A percentile compares a stretch with the other conserved stretches of the same genome.
Evolutionary conservation across 2,113 vertebrate species (phyloP).

Genomic region (Lagopus leucura): DNA sequence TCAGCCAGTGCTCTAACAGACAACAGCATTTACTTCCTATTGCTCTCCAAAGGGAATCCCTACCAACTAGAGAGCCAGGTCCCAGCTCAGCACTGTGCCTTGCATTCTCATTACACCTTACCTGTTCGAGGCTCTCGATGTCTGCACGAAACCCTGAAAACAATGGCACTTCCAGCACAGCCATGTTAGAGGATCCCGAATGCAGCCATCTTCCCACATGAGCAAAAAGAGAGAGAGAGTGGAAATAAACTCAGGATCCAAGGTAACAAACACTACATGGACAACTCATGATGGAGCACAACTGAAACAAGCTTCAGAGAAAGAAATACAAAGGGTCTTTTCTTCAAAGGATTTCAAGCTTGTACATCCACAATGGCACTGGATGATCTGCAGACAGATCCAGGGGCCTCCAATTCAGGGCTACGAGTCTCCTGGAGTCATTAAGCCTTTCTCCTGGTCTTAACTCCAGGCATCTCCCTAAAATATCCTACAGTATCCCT

Average conservation of each 20-base stretch:
- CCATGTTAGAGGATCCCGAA: slow-evolving; percentile 94
- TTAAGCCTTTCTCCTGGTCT: fast-evolving
- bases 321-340: neutral
- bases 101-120: slow-evolving; percentile 23
- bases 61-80: neutral
- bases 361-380: neutral
- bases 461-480: neutral
- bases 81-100: neutral
- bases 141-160: slow-evolving; percentile 90
- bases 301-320: neutral
- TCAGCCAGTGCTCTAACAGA: neutral
- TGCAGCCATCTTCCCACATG: slow-evolving; percentile 86
- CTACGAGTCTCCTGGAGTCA: neutral
- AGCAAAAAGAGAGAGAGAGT: neutral
- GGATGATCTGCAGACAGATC: neutral
- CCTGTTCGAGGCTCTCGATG: slow-evolving; percentile 90
- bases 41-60: neutral
- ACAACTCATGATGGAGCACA: neutral
- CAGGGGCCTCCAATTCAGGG: neutral
- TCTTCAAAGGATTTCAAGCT: neutral
- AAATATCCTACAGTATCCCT: neutral
- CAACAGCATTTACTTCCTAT: neutral
- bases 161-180: slow-evolving; percentile 89
- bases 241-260: neutral
- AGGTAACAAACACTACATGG: neutral